These are phyloP conservation scores for Spea hammondii DNA, from an alignment of 2,797 vertebrate genomes.

Conservation along the genomic window DNA sequence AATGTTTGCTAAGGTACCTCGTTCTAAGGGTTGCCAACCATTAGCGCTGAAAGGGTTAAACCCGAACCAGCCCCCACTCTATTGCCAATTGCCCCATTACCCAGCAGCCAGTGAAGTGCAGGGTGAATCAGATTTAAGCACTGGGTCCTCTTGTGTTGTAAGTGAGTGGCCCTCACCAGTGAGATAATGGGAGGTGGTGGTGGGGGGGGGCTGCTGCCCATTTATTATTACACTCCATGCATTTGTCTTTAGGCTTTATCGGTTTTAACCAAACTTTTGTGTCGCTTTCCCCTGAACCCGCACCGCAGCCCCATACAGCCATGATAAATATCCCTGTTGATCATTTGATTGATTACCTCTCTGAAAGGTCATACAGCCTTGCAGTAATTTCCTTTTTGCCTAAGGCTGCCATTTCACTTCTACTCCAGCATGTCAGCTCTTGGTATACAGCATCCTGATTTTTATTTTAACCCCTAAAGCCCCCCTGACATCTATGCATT, in stretches of 20 bases:
- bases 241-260: slow-evolving; percentile 58
- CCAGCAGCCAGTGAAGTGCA: no score
- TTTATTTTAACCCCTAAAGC: slow-evolving; percentile 87
- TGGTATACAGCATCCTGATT: slow-evolving; percentile 79
- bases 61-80: no score
- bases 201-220: slow-evolving; percentile 22
- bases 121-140: no score
- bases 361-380: slow-evolving; percentile 94
- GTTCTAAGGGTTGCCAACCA: no score
- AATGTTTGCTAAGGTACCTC: no score
- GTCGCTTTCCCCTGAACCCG: slow-evolving; percentile 59
- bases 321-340: slow-evolving; percentile 99
- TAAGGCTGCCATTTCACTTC: slow-evolving; percentile 95
- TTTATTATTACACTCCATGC: slow-evolving; percentile 59
- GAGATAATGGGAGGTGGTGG: neutral
- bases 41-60: no score
- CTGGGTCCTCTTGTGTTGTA: neutral
- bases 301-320: slow-evolving; percentile 79
- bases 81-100: no score
- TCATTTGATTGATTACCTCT: slow-evolving; percentile 99
- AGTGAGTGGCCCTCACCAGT: neutral
- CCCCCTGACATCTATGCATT: slow-evolving; percentile 65
- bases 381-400: slow-evolving; percentile 96
- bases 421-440: slow-evolving; percentile 81
- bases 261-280: slow-evolving; percentile 67